Base-by-base conservation (phyloP, 2,888 invertebrate genomes). In the Mythimna ferrago region DNA sequence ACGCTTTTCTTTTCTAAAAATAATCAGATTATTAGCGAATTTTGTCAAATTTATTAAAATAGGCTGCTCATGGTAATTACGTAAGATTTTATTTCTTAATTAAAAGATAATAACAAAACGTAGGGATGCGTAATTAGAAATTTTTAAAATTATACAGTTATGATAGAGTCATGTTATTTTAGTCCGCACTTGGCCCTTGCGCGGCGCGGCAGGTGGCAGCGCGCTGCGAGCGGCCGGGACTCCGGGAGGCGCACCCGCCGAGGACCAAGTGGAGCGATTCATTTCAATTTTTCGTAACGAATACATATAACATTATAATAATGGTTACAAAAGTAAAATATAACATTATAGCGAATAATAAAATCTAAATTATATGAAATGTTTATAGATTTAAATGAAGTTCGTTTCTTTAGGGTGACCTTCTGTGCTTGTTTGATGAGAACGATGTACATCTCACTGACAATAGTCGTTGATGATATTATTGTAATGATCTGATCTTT, bases 71-170 rank as follows among this genome's bases (percentile, higher is more conserved):
- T 95, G 93, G 93, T 96, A 94, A 95, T 93, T 93, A 93, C 89
- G 94, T 96, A 96, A 96, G 95, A 95, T 96, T 95, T 96, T 92
- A 96, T 96, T 96, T 96, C 94, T 95, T 95, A 96, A 95, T 95
- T 96, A 95, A 96, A 96, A 85, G 95, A 96, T 96, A 96, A 96
- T 96, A 96, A 96, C 94, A 95, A 96, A 94, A 95, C 92, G 95
- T 96, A 96, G 96, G 93, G 92, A 95, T 94, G 96, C 96, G 95
- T 96, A 96, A 96, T 96, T 96, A 96, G 96, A 95, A 90, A 93
- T 96, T 96, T 96, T 96, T 95, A 96, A 96, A 96, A 95, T 95
- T 96, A 96, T 96, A 96, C 96, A 95, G 95, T 96, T 95, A 96
- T 93, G 91, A 95, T 96, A 96, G 94, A 92, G 93, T 94, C 91